Evolutionary conservation across 1,140 invertebrate genomes (phyloP).

Genomic region (Achatina immaculata): DNA sequence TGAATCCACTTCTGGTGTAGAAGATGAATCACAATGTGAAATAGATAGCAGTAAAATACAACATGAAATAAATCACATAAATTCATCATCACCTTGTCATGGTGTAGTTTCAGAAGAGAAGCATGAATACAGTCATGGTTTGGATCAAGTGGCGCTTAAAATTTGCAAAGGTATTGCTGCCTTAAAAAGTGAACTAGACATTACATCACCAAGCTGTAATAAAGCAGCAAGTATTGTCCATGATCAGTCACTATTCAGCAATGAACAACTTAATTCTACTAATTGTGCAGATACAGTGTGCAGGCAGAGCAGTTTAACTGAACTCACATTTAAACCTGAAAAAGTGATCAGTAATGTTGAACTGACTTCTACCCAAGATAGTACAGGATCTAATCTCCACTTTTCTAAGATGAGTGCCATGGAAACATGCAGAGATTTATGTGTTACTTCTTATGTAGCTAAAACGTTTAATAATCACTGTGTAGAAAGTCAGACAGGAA

Average conservation of each 20-base stretch:
- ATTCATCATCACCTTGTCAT: background rate
- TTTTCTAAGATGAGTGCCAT: no score
- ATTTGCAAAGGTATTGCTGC: background rate
- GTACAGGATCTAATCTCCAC: no score
- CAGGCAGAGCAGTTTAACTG: no score
- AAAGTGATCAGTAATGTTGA: no score
- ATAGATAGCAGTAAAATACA: background rate
- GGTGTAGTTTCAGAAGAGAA: constrained; percentile 2
- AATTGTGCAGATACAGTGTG: background rate
- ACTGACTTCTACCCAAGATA: no score
- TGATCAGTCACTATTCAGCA: background rate
- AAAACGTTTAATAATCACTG: no score
- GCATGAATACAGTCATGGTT: background rate
- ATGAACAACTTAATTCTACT: background rate
- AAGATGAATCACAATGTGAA: background rate
- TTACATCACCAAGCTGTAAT: background rate
- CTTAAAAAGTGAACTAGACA: background rate
- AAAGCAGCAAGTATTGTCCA: background rate
- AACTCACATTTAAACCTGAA: no score
- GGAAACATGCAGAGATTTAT: no score
- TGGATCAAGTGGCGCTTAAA: background rate
- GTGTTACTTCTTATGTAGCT: no score
- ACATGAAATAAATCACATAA: background rate
- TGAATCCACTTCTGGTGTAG: background rate
- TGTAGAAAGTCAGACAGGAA: no score